Evolutionary conservation across 2,888 invertebrate species (phyloP), one percentile per base, ranked within the genome.

Genomic region (Liopterus haemorrhoidalis): DNA sequence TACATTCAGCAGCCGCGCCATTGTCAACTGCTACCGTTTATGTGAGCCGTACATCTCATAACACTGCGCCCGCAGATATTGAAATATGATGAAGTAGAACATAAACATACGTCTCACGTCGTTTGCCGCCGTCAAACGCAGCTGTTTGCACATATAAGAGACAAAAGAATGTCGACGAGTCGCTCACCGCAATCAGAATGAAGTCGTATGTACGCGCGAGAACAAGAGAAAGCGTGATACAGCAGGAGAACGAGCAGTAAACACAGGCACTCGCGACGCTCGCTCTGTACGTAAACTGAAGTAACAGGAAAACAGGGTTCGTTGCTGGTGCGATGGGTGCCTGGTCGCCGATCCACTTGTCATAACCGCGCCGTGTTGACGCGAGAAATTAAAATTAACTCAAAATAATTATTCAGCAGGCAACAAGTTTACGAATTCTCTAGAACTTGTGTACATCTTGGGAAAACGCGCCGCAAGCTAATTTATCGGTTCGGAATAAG

Each of bases 401-500:
- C 44, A 44, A 37, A 44, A 44, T 44, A 44, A 44, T 44, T 44
- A 44, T 44, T 44, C 44, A 30, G 24, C 37, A 43, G 44, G 44
- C 44, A 44, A 44, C 44, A 44, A 44, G 44, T 44, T 44, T 44
- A 44, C 38, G 44, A 37, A 42, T 38, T 37, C 38, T n/a, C n/a
- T 18, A 15, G 18, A 9, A 19, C 37, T 50, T 50, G 28, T 38
- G 42, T 39, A 41, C 44, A 33, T 44, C 39, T 41, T 27, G 35
- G 25, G 21, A 21, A 16, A 16, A 39, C 15, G 24, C 11, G 40
- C 46, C 30, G 36, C 25, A 20, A 33, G 41, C 47, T 27, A 48
- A 50, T 46, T 47, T 47, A 46, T 59, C 52, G 57, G 55, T 57
- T 55, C 52, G 54, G 51, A 55, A 51, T 52, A 52, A 57, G 54